Evolutionary conservation across 2,797 vertebrate species (phyloP).

Genomic region (Trachurus trachurus): DNA sequence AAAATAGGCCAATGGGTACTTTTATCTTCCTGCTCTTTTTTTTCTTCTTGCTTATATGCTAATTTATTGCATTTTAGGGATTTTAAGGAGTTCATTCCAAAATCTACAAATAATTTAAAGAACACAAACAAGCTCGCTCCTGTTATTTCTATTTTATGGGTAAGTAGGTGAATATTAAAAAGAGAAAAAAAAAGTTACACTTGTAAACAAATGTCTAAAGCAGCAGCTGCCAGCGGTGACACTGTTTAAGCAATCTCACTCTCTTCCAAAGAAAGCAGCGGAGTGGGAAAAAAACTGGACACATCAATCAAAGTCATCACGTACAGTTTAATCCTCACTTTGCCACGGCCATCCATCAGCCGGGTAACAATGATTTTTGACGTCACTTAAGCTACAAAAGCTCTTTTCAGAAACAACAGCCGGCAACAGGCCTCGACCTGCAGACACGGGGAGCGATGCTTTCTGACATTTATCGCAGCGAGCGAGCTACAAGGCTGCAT

Average conservation of each 20-base stretch:
- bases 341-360: slow-evolving; percentile 28
- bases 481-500: slow-evolving; percentile 37
- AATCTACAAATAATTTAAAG: slow-evolving; percentile 28
- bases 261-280: slow-evolving; percentile 31
- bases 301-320: slow-evolving; percentile 55
- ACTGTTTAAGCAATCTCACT: background rate
- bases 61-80: slow-evolving; percentile 37
- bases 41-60: slow-evolving; percentile 30
- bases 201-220: slow-evolving; percentile 30
- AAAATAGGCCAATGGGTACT: slow-evolving; percentile 71
- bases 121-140: slow-evolving; percentile 24
- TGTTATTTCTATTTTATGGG: slow-evolving; percentile 20
- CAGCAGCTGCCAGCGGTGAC: slow-evolving; percentile 37
- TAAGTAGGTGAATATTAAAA: slow-evolving; percentile 9
- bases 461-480: slow-evolving; percentile 41
- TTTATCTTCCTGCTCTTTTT: slow-evolving; percentile 48
- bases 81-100: slow-evolving; percentile 42
- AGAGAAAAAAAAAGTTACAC: background rate
- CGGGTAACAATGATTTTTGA: slow-evolving; percentile 44
- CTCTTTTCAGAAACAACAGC: slow-evolving; percentile 53
- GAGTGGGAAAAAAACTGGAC: slow-evolving; percentile 1
- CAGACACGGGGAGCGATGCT: slow-evolving; percentile 40
- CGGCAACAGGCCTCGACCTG: slow-evolving; percentile 70
- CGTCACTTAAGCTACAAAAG: slow-evolving; percentile 65
- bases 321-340: slow-evolving; percentile 45